Evolutionary conservation across 2,113 vertebrate genomes (phyloP).

Genomic region (Neoarius graeffei): DNA sequence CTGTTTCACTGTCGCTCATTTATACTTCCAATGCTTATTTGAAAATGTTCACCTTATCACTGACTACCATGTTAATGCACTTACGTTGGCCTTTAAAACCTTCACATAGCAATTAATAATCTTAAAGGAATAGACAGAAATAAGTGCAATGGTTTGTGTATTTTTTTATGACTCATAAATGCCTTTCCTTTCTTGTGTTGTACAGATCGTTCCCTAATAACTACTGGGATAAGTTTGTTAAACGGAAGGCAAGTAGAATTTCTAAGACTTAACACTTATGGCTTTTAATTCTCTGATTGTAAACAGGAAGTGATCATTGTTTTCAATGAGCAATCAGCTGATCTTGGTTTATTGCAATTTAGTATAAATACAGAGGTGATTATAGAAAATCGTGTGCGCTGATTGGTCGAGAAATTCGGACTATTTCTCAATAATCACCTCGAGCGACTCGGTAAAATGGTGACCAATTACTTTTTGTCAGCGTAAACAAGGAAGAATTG

Average conservation of each 20-base stretch:
- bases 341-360: neutral
- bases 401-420: too few relatives aligned
- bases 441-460: too few relatives aligned
- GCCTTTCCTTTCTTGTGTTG: conserved; percentile 36
- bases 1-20: neutral
- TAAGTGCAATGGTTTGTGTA: neutral
- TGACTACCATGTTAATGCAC: neutral
- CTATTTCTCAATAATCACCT: too few relatives aligned
- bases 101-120: neutral
- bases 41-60: conserved; percentile 3
- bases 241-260: conserved; percentile 85
- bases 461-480: too few relatives aligned
- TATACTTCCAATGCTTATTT: neutral
- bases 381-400: too few relatives aligned
- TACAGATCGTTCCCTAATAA: conserved; percentile 95
- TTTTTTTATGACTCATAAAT: neutral
- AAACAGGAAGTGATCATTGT: neutral
- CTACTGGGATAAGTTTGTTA: conserved; percentile 99
- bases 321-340: neutral
- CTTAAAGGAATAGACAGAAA: neutral
- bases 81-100: neutral
- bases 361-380: too few relatives aligned
- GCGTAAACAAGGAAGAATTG: too few relatives aligned
- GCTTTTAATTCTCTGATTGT: neutral
- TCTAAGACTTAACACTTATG: neutral